Conservation (phyloP, 2,888 invertebrate species). For the Poecilus cupreus region DNA sequence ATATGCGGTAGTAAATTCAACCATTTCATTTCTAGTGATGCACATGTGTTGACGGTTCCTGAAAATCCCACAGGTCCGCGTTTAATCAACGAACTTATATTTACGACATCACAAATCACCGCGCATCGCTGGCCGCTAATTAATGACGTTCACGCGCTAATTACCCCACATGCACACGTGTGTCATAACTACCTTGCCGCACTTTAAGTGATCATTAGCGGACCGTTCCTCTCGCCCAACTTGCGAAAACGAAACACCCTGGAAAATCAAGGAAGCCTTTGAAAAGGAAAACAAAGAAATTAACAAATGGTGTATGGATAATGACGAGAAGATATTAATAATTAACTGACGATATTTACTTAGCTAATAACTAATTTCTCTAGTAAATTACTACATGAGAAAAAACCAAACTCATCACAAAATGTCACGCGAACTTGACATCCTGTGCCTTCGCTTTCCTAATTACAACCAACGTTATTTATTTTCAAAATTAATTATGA, state of each 20-base stretch:
- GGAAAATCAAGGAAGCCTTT: no score
- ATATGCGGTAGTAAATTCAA: no score
- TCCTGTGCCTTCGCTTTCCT: conserved; percentile 1
- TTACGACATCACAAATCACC: conserved; percentile 49
- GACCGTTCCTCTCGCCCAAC: no score
- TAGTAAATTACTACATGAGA: not conserved
- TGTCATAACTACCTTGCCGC: not conserved
- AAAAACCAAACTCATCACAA: conserved; percentile 27
- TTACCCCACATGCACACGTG: conserved; percentile 36
- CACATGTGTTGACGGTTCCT: not conserved
- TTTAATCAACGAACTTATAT: conserved; percentile 56
- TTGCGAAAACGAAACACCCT: no score
- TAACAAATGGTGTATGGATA: no score
- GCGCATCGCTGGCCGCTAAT: conserved; percentile 35
- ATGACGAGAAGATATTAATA: no score
- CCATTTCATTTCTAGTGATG: no score
- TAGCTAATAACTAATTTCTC: conserved; percentile 7
- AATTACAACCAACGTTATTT: conserved; percentile 29
- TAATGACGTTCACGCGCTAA: conserved; percentile 50
- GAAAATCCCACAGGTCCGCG: conserved; percentile 35
- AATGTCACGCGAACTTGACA: conserved; percentile 35
- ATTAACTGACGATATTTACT: no score
- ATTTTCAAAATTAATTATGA: conserved; percentile 51
- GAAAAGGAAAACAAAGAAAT: no score
- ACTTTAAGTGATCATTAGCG: conserved; percentile 6